Conservation (phyloP, 2,888 invertebrate genomes). For the Platerodrilus igneus region DNA sequence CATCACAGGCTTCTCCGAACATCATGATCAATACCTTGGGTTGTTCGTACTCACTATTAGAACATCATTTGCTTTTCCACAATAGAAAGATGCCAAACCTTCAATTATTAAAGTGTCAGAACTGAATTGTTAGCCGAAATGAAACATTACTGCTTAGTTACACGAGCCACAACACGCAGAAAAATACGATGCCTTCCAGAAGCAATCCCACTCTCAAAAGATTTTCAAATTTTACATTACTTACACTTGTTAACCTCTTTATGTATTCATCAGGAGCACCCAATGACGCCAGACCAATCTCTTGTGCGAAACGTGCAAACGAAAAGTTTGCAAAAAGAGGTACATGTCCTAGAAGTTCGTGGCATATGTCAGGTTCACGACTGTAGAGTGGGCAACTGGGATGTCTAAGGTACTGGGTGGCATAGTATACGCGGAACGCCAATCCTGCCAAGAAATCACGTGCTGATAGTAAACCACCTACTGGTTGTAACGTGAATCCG, state of each 20-base stretch:
- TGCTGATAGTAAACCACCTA: slow-evolving; percentile 93
- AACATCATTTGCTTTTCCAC: too few species aligned
- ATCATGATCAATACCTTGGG: too few species aligned
- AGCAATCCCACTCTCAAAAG: too few species aligned
- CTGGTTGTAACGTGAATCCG: slow-evolving; percentile 93
- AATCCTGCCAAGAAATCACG: slow-evolving; percentile 95
- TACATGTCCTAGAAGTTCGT: slow-evolving; percentile 93
- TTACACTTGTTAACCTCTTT: slow-evolving; percentile 91
- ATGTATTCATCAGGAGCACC: slow-evolving; percentile 96
- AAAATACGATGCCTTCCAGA: too few species aligned
- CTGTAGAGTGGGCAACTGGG: slow-evolving; percentile 92
- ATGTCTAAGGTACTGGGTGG: slow-evolving; percentile 97
- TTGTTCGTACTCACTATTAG: too few species aligned
- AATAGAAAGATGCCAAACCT: too few species aligned
- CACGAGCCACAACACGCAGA: too few species aligned
- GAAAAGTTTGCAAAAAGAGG: slow-evolving; percentile 93
- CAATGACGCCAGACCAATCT: slow-evolving; percentile 91
- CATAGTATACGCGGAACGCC: slow-evolving; percentile 97
- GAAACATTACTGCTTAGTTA: too few species aligned
- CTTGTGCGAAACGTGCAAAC: slow-evolving; percentile 95
- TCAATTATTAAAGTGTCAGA: too few species aligned
- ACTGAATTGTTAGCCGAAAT: too few species aligned
- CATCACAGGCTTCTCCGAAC: too few species aligned
- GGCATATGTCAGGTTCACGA: slow-evolving; percentile 96
- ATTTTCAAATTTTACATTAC: too few species aligned